Conservation (phyloP, 2,113 vertebrate species). For the Gallinago media region DNA sequence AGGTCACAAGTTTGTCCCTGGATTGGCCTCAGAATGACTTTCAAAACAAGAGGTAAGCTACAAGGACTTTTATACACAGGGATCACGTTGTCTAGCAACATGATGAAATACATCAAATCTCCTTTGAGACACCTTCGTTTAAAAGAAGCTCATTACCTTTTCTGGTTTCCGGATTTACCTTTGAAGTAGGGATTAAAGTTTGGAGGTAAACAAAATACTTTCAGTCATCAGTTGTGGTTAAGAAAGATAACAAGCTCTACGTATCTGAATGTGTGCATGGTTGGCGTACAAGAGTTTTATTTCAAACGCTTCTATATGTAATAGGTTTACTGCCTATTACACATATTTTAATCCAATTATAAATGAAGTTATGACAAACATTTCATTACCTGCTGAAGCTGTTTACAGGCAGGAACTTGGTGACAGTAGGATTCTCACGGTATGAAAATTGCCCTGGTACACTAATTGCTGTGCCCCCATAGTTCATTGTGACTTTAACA, state of each 20-base stretch:
- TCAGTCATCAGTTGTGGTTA: not conserved
- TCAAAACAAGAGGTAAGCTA: not conserved
- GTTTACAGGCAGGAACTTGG: slow-evolving; percentile 74
- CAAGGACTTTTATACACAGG: not conserved
- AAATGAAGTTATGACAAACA: not conserved
- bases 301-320: not conserved
- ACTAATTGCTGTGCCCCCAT: slow-evolving; percentile 62
- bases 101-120: not conserved
- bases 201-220: not conserved
- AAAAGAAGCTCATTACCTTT: not conserved
- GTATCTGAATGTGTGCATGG: not conserved
- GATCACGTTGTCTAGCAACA: not conserved
- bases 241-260: not conserved
- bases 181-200: not conserved
- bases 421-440: slow-evolving; percentile 85
- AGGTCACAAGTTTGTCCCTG: not conserved
- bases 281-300: not conserved
- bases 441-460: slow-evolving; percentile 72
- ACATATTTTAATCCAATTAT: not conserved
- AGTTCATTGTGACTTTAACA: slow-evolving; percentile 71
- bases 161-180: not conserved
- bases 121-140: not conserved
- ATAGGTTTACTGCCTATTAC: not conserved
- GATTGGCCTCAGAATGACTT: not conserved
- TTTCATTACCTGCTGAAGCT: slow-evolving; percentile 89